These are phyloP conservation scores for Sabatieria punctata DNA, from an alignment of 2,888 invertebrate species.

Conservation along the genomic window DNA sequence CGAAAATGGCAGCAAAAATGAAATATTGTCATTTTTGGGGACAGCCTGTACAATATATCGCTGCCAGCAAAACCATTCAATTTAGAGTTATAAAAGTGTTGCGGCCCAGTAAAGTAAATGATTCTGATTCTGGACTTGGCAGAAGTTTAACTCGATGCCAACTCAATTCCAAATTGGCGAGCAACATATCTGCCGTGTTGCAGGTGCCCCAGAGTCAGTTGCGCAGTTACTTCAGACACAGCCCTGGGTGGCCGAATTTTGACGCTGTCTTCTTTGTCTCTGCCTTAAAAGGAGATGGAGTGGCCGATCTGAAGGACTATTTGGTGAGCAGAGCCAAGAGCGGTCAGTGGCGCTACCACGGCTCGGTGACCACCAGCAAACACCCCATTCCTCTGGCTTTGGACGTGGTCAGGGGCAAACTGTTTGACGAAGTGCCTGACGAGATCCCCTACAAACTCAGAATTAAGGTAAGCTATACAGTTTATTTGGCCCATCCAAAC, in stretches of 20 bases:
- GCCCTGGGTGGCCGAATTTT: slow-evolving; percentile 52
- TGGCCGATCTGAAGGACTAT: slow-evolving; percentile 48
- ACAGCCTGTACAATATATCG: no score
- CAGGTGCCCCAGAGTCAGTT: no score
- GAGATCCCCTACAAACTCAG: slow-evolving; percentile 65
- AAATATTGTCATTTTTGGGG: no score
- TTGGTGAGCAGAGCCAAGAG: not conserved
- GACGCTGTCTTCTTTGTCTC: slow-evolving; percentile 73
- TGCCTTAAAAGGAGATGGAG: slow-evolving; percentile 56
- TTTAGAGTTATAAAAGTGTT: no score
- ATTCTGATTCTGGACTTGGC: no score
- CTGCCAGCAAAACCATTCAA: no score
- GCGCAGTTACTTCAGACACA: slow-evolving; percentile 13
- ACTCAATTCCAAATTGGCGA: no score
- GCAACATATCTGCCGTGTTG: no score
- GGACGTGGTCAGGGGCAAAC: slow-evolving; percentile 56
- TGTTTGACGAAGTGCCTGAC: slow-evolving; percentile 58
- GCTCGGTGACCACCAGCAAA: slow-evolving; percentile 54
- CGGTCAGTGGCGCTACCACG: slow-evolving; percentile 49
- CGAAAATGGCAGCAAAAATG: no score
- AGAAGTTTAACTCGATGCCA: no score
- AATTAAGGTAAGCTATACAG: slow-evolving; percentile 18
- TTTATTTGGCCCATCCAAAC: no score
- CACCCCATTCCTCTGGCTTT: slow-evolving; percentile 50
- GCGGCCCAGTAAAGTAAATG: no score